Conservation (phyloP, 1,140 invertebrate genomes). For the Holotrichia oblita region DNA sequence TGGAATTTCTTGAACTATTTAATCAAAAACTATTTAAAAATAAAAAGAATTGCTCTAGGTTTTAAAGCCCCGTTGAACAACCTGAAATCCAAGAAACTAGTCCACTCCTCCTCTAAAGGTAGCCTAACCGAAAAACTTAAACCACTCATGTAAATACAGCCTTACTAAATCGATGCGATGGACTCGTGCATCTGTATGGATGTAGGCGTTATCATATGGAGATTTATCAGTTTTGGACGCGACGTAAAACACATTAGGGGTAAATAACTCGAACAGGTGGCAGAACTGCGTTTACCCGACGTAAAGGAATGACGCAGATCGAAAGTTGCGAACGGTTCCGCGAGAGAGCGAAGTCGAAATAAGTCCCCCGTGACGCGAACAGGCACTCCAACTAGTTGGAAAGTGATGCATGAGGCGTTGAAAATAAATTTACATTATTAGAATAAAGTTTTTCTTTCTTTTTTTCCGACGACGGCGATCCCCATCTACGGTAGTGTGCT, state of each 20-base stretch:
- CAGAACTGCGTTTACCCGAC: conserved; percentile 3
- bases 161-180: not conserved
- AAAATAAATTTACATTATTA: conserved; percentile 35
- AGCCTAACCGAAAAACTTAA: not conserved
- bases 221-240: conserved; percentile 25
- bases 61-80: too few relatives aligned
- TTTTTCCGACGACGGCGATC: not conserved
- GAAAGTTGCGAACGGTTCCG: conserved; percentile 19
- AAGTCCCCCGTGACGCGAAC: conserved; percentile 10
- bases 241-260: conserved; percentile 24
- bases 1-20: too few relatives aligned
- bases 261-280: conserved; percentile 36
- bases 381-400: conserved; percentile 30
- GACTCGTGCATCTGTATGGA: not conserved
- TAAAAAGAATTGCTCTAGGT: too few relatives aligned
- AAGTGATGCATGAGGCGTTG: conserved; percentile 24
- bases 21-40: too few relatives aligned
- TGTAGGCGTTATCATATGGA: conserved; percentile 16
- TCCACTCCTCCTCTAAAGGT: too few relatives aligned
- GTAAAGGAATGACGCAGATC: conserved; percentile 16
- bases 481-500: not conserved
- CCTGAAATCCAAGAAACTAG: too few relatives aligned
- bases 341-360: not conserved
- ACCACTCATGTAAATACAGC: not conserved
- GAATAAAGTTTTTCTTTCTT: conserved; percentile 16